Evolutionary conservation across 2,888 invertebrate genomes (phyloP).

Genomic region (Bombylius discolor): DNA sequence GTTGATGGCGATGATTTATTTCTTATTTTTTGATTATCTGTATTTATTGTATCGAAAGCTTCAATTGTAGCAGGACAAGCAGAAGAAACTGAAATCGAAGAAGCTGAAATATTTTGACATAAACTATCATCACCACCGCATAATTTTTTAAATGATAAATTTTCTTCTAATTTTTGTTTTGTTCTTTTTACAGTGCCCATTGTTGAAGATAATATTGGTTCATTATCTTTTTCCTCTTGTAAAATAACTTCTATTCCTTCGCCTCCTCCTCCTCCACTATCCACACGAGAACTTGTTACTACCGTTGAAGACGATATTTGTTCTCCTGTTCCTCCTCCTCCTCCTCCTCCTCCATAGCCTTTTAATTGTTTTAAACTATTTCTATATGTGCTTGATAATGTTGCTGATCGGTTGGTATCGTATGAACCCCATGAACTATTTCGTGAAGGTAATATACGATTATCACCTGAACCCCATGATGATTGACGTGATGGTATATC

Average conservation of each 20-base stretch:
- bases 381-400: background rate
- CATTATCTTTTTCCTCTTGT: slow-evolving; percentile 14
- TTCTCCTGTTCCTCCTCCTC: slow-evolving; percentile 14
- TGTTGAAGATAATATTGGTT: background rate
- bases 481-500: slow-evolving; percentile 61
- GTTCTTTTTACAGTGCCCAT: slow-evolving; percentile 49
- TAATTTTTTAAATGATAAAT: background rate
- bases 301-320: slow-evolving; percentile 16
- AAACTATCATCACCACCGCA: slow-evolving; percentile 21
- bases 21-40: background rate
- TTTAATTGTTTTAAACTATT: background rate
- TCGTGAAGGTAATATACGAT: slow-evolving; percentile 47
- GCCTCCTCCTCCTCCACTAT: too few species aligned
- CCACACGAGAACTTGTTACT: slow-evolving; percentile 5
- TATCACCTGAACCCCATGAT: slow-evolving; percentile 69
- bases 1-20: slow-evolving; percentile 21
- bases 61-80: slow-evolving; percentile 10
- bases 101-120: slow-evolving; percentile 2
- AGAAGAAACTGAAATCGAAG: slow-evolving; percentile 7
- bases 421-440: slow-evolving; percentile 63
- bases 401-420: slow-evolving; percentile 38
- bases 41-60: background rate
- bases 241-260: background rate
- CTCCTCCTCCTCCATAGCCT: background rate
- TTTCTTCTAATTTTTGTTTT: slow-evolving; percentile 51